Percentiles rank a stretch among this genome's conserved stretches.
Conservation (phyloP, 2,888 invertebrate species). For the Cetonia aurata region DNA sequence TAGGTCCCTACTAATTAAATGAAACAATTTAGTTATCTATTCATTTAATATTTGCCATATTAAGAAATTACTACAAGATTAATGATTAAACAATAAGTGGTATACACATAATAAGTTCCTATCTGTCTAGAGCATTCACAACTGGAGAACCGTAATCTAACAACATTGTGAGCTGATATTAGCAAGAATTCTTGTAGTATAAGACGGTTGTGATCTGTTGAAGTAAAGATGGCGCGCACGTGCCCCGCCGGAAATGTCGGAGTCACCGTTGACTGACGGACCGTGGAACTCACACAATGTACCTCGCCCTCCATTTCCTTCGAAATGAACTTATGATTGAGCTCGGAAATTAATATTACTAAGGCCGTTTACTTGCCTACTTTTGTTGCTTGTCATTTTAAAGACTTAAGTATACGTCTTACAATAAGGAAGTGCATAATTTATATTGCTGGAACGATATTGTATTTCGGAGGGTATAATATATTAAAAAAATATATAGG, state of each 20-base stretch:
- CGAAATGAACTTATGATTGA: slow-evolving; percentile 64
- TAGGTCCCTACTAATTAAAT: no score
- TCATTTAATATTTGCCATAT: no score
- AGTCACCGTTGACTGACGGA: slow-evolving; percentile 64
- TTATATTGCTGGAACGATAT: slow-evolving; percentile 8
- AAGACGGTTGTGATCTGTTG: slow-evolving; percentile 22
- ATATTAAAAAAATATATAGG: no score
- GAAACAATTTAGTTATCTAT: no score
- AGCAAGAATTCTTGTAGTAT: slow-evolving; percentile 13
- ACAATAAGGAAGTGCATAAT: slow-evolving; percentile 9
- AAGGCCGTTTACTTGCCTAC: slow-evolving; percentile 50
- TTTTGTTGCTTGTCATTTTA: slow-evolving; percentile 28
- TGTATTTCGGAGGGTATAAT: neutral
- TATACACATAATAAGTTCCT: no score
- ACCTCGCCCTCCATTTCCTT: slow-evolving; percentile 59
- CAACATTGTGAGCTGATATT: neutral
- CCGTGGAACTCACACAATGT: slow-evolving; percentile 60
- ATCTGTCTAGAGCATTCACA: no score
- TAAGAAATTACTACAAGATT: no score
- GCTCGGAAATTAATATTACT: slow-evolving; percentile 62
- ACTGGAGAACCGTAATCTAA: no score
- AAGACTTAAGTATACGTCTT: slow-evolving; percentile 14
- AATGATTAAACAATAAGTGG: no score
- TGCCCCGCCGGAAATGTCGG: slow-evolving; percentile 63
- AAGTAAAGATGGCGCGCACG: slow-evolving; percentile 60